Conservation (phyloP, 2,888 invertebrate species). For the Encarsia formosa region DNA sequence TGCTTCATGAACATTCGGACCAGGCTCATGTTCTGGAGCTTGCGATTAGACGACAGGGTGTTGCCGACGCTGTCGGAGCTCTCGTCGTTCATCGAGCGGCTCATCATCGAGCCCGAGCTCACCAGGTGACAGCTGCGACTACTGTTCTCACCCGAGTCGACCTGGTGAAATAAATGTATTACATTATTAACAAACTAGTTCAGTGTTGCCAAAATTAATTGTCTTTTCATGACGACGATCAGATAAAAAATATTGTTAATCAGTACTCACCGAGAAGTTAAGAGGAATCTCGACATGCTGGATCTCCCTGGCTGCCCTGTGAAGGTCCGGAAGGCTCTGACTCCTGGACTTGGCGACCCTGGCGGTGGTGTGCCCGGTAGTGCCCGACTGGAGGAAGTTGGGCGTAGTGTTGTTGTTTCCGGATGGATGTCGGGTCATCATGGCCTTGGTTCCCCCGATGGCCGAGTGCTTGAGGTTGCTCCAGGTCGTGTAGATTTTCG, state of each 20-base stretch:
- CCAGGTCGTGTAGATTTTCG: constrained; percentile 80
- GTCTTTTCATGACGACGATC: not conserved
- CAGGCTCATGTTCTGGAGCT: constrained; percentile 73
- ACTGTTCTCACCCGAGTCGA: constrained; percentile 47
- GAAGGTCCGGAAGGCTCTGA: constrained; percentile 73
- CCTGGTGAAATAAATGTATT: constrained; percentile 28
- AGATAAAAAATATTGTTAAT: not conserved
- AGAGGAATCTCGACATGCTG: constrained; percentile 45
- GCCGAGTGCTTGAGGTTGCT: constrained; percentile 76
- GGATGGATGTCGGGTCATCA: constrained; percentile 67
- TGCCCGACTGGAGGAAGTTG: constrained; percentile 39
- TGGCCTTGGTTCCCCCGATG: constrained; percentile 44
- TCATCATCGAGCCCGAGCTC: constrained; percentile 44
- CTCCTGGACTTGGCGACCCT: constrained; percentile 58
- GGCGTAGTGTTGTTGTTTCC: constrained; percentile 66
- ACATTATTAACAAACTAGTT: not conserved
- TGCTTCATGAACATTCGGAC: constrained; percentile 88
- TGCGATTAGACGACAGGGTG: constrained; percentile 37
- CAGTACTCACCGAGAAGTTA: constrained; percentile 65
- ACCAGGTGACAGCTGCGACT: constrained; percentile 41
- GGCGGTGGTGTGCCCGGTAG: constrained; percentile 55
- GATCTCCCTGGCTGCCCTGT: constrained; percentile 44
- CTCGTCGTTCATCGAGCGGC: constrained; percentile 45
- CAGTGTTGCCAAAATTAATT: not conserved
- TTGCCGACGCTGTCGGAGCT: constrained; percentile 44